Evolutionary conservation across 2,797 vertebrate genomes (phyloP).

Genomic region (Acestrorhynchus altus): DNA sequence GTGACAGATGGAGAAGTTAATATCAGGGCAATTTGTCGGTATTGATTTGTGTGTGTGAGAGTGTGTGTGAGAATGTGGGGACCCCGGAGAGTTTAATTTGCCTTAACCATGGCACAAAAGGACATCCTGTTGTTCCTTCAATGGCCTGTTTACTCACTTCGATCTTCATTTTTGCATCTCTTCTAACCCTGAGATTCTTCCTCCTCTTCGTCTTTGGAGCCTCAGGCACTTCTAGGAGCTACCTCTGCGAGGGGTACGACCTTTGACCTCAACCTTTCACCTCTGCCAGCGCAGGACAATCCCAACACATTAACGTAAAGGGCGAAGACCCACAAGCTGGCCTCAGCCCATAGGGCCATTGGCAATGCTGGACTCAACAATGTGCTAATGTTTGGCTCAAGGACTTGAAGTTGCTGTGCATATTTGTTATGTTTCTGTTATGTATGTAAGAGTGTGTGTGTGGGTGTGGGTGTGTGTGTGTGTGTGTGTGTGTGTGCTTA

Average conservation of each 20-base stretch:
- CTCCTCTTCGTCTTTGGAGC: slow-evolving; percentile 27
- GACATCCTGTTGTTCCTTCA: slow-evolving; percentile 41
- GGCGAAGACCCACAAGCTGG: slow-evolving; percentile 23
- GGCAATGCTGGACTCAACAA: slow-evolving; percentile 34
- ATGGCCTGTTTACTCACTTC: slow-evolving; percentile 48
- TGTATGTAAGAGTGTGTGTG: slow-evolving; percentile 12
- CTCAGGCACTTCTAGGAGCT: slow-evolving; percentile 33
- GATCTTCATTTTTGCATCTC: slow-evolving; percentile 19
- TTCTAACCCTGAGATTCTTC: slow-evolving; percentile 33
- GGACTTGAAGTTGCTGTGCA: slow-evolving; percentile 38
- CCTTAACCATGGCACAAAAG: slow-evolving; percentile 72
- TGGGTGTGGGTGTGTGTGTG: slow-evolving; percentile 17
- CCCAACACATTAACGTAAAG: slow-evolving; percentile 22
- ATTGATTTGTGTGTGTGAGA: slow-evolving; percentile 46
- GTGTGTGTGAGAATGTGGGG: slow-evolving; percentile 50
- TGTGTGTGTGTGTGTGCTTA: slow-evolving; percentile 18
- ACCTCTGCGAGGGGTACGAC: slow-evolving; percentile 45
- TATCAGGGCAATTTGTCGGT: slow-evolving; percentile 66
- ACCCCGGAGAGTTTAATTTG: slow-evolving; percentile 65
- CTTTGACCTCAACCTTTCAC: slow-evolving; percentile 41
- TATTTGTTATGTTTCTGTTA: slow-evolving; percentile 12
- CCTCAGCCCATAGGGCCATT: slow-evolving; percentile 22
- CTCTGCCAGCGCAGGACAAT: slow-evolving; percentile 52
- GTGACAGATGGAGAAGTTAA: slow-evolving; percentile 23
- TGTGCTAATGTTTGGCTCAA: slow-evolving; percentile 23